Percentiles rank a stretch among this genome's conserved stretches.
Conservation (phyloP, 2,113 vertebrate species). For the Lontra canadensis region DNA sequence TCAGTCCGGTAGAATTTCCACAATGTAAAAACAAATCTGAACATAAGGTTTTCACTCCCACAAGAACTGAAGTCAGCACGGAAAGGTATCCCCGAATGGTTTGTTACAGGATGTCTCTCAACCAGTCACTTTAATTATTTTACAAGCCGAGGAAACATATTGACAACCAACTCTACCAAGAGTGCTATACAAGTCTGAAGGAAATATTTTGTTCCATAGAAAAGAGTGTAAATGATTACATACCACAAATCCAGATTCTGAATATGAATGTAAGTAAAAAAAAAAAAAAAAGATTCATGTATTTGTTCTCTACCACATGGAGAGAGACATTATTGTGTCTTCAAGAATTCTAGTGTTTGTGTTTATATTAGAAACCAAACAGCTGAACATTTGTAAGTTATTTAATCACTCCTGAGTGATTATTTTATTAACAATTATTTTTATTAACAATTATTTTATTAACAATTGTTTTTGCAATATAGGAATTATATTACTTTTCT, state of each 20-base stretch:
- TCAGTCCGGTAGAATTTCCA: not conserved
- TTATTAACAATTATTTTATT: not conserved
- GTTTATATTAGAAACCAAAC: not conserved
- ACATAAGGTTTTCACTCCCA: not conserved
- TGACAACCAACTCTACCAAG: not conserved
- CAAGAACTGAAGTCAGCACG: not conserved
- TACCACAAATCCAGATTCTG: not conserved
- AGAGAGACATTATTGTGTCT: not conserved
- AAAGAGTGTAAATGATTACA: not conserved
- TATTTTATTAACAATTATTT: not conserved
- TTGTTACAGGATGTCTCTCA: not conserved
- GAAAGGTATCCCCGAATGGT: not conserved
- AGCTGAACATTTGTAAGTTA: not conserved
- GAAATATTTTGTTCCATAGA: not conserved
- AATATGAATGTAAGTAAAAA: not conserved
- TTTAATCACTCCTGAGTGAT: not conserved
- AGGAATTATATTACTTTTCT: not conserved
- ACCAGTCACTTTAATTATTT: not conserved
- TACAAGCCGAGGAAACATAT: not conserved
- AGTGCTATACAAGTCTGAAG: not conserved
- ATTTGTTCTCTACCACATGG: not conserved
- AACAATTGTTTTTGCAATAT: not conserved
- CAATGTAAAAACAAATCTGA: not conserved
- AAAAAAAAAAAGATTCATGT: not conserved
- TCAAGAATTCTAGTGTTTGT: not conserved